Evolutionary conservation across 2,113 vertebrate genomes (phyloP).

Genomic region (Syrmaticus mikado): DNA sequence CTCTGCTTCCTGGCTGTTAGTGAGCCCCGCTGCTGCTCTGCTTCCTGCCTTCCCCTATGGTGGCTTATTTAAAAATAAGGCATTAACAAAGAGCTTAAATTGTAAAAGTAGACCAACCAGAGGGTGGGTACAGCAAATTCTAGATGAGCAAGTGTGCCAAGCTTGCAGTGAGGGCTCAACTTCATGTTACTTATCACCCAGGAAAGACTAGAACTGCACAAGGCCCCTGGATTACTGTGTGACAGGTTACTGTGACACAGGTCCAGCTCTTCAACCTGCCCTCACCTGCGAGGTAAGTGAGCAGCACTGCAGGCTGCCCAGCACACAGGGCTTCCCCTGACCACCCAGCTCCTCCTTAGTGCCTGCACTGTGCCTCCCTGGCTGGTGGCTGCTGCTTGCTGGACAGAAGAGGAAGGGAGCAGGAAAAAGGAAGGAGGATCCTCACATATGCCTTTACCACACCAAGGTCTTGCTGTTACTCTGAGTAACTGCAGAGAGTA

Average conservation of each 20-base stretch:
- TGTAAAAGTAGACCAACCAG: background rate
- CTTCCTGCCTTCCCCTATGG: slow-evolving; percentile 38
- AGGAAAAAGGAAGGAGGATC: background rate
- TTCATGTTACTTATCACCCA: background rate
- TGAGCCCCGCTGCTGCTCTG: background rate
- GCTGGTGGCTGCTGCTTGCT: background rate
- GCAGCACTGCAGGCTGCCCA: background rate
- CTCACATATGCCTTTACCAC: background rate
- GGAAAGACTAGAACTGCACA: background rate
- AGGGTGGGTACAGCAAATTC: background rate
- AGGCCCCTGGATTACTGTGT: background rate
- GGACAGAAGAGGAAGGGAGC: background rate
- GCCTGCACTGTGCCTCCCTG: background rate
- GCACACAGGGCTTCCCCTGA: fast-evolving
- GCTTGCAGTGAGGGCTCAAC: background rate
- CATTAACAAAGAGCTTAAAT: background rate
- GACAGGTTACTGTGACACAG: background rate
- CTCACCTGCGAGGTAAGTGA: background rate
- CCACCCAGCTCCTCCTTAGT: background rate
- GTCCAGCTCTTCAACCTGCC: background rate
- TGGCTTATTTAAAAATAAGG: slow-evolving; percentile 27
- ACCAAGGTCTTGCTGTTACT: background rate
- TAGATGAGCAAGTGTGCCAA: background rate
- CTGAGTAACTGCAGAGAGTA: background rate
- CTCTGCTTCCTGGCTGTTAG: background rate